phyloP scores from a whole-genome alignment of 1,140 invertebrate genomes.

The Phymastichus coffea region DNA sequence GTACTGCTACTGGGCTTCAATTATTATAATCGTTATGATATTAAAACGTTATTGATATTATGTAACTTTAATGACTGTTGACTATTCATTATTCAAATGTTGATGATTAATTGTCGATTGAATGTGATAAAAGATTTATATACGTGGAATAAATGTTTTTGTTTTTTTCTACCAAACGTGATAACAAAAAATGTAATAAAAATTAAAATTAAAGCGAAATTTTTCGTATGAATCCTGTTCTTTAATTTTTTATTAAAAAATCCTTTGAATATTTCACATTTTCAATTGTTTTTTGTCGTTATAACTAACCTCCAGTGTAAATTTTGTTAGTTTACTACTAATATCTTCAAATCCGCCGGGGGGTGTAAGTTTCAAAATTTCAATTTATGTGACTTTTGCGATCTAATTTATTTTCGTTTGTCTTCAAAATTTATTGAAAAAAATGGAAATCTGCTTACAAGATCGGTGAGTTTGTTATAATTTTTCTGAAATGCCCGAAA shows the following conservation, averaged over 20 bases:
- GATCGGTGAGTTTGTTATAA: constrained; percentile 35
- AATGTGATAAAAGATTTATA: constrained; percentile 9
- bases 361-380: constrained; percentile 5
- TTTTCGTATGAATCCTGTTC: neutral
- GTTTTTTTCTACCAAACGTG: constrained; percentile 14
- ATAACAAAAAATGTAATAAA: constrained; percentile 2
- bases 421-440: constrained; percentile 22
- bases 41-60: neutral
- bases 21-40: neutral
- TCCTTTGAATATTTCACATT: no score
- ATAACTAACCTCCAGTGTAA: constrained; percentile 7
- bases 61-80: neutral
- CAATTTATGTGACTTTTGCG: neutral
- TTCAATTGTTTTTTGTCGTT: constrained; percentile 16
- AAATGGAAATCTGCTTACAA: constrained; percentile 44
- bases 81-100: neutral
- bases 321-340: neutral
- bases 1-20: constrained; percentile 3
- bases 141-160: neutral
- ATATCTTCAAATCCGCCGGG: neutral
- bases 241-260: neutral
- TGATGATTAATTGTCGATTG: constrained; percentile 5
- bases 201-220: neutral
- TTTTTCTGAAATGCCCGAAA: no score
- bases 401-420: neutral